Evolutionary conservation across 2,888 invertebrate species (phyloP).

Genomic region (Cantharis rufa): DNA sequence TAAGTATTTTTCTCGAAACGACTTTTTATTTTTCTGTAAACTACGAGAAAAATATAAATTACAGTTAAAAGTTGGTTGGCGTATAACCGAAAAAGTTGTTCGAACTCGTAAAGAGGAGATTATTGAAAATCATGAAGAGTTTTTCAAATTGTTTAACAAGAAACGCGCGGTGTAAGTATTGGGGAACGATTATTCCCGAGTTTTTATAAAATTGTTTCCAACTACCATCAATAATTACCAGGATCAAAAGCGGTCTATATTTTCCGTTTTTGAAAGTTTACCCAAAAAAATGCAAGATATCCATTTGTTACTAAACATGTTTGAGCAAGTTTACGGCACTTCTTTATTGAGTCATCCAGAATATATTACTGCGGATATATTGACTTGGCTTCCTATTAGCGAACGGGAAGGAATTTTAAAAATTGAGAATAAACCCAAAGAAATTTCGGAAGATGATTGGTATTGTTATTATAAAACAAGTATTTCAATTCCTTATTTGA

Average conservation of each 20-base stretch:
- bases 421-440: neutral
- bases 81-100: conserved; percentile 20
- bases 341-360: neutral
- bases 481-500: conserved; percentile 9
- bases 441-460: conserved; percentile 5
- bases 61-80: conserved; percentile 11
- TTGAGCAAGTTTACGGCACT: conserved; percentile 1
- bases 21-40: conserved; percentile 18
- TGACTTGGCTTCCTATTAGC: neutral
- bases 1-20: neutral
- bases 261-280: neutral
- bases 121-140: conserved; percentile 1
- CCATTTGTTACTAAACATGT: neutral
- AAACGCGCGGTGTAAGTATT: conserved; percentile 9
- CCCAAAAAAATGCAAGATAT: neutral
- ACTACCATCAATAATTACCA: conserved; percentile 2
- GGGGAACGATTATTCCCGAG: conserved; percentile 6
- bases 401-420: neutral
- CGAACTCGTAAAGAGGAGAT: conserved; percentile 10
- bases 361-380: neutral
- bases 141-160: conserved; percentile 1
- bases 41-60: conserved; percentile 10
- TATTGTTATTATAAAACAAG: neutral
- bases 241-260: neutral
- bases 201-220: conserved; percentile 16